These are phyloP conservation scores for Micromesistius poutassou DNA, from an alignment of 2,797 vertebrate genomes.

Conservation along the genomic window DNA sequence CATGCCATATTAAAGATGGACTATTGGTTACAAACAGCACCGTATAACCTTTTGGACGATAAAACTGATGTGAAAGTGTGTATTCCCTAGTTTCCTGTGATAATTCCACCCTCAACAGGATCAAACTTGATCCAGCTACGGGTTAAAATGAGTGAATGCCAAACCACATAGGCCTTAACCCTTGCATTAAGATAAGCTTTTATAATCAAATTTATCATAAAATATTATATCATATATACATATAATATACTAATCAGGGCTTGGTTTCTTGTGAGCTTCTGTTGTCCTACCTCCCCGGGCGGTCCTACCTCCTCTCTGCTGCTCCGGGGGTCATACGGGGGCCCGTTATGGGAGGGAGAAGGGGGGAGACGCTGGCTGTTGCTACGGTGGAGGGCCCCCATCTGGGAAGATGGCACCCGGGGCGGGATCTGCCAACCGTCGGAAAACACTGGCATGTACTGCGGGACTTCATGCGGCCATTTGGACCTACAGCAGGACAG, in stretches of 20 bases:
- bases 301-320: slow-evolving; percentile 16
- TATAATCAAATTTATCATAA: neutral
- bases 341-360: slow-evolving; percentile 3
- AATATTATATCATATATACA: neutral
- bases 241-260: neutral
- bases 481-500: slow-evolving; percentile 61
- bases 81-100: too few species aligned
- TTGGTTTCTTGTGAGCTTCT: neutral
- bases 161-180: neutral
- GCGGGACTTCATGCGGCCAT: slow-evolving; percentile 64
- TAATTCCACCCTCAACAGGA: neutral
- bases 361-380: slow-evolving; percentile 45
- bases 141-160: neutral
- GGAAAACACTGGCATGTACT: slow-evolving; percentile 76
- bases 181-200: neutral
- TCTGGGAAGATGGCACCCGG: neutral
- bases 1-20: neutral
- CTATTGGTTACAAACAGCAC: neutral
- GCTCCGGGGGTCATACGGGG: slow-evolving; percentile 30
- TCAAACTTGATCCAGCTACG: neutral
- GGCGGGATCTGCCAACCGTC: slow-evolving; percentile 73
- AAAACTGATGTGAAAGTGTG: neutral
- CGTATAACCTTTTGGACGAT: neutral
- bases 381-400: slow-evolving; percentile 30
- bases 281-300: slow-evolving; percentile 41